Base-by-base conservation (phyloP, 2,797 vertebrate genomes). In the Alectoris magna region DNA sequence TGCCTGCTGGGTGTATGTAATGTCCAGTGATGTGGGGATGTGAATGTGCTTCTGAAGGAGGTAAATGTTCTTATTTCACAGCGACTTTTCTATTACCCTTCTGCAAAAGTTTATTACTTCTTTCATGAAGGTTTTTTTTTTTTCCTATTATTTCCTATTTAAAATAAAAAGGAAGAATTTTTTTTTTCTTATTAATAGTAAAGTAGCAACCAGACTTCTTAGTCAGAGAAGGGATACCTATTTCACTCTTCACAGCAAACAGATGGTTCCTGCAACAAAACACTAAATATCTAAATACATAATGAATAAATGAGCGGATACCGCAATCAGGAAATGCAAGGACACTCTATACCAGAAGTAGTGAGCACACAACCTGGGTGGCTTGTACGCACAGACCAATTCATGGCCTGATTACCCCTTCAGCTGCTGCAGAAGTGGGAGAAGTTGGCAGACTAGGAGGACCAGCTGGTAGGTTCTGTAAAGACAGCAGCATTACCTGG, bases 211-310 rank as follows among this genome's bases (percentile, higher is more conserved):
- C 39, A 68, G 23, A 16, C 43, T 14, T 63, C 26, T 63, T 43
- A 18, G 21, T 41, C 53, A 56, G 27, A 31, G 39, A 38, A 62
- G 34, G 17, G 19, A 55, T 87, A 44, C 66, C 14, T 74, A 14
- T 71, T 90, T 93, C 53, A 60, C 86, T 84, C 48, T 88, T 88
- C 15, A 38, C 36, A 75, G 39, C 72, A 87, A 66, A 69, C n/a
- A 85, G 63, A 81, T 85, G 55, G 49, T 83, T 91, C 62, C 81
- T 87, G 34, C 46, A n/a, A 64, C 62, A 76, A 68, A 78, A 63
- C 11, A n/a, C 62, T 73, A 51, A 83, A 21, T 11, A 75, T 72
- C 36, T 81, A 83, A 89, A 72, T 70, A 84, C 5, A 18, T 15
- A 11, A 36, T 64, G 66, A 87, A 78, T 31, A 95, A 75, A 78